phyloP scores from a whole-genome alignment of 2,797 vertebrate genomes.

The Pangasius sanitwongsei region DNA sequence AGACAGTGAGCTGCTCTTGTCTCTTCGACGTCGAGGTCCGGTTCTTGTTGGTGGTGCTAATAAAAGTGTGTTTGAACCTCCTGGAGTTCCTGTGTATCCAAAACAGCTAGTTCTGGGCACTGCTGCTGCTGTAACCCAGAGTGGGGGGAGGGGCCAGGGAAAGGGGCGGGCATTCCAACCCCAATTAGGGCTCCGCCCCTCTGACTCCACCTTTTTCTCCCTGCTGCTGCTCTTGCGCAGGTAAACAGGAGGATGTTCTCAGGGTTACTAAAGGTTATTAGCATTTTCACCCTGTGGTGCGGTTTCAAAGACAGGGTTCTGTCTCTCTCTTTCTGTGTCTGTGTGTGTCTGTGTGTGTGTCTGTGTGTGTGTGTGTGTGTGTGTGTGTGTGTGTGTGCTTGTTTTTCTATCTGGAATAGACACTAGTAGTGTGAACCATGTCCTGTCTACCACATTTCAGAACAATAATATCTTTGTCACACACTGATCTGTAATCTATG shows the following conservation, averaged over 20 bases:
- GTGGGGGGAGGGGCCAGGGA: background rate
- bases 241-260: conserved; percentile 37
- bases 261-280: conserved; percentile 13
- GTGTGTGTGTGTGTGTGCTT: background rate
- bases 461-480: conserved; percentile 49
- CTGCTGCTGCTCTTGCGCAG: conserved; percentile 50
- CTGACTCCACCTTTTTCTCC: conserved; percentile 49
- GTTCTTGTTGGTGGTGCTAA: background rate
- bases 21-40: background rate
- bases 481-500: background rate
- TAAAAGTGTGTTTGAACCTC: background rate
- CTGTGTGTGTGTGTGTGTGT: background rate
- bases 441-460: conserved; percentile 27
- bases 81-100: background rate
- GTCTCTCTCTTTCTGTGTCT: background rate
- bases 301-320: background rate
- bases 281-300: background rate
- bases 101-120: background rate
- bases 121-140: background rate
- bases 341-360: background rate
- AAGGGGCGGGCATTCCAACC: background rate
- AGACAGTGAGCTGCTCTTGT: background rate
- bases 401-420: conserved; percentile 7
- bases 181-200: conserved; percentile 23
- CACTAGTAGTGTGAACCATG: conserved; percentile 41